phyloP scores from a whole-genome alignment of 1,140 invertebrate species.

The Rhagoletis pomonella region DNA sequence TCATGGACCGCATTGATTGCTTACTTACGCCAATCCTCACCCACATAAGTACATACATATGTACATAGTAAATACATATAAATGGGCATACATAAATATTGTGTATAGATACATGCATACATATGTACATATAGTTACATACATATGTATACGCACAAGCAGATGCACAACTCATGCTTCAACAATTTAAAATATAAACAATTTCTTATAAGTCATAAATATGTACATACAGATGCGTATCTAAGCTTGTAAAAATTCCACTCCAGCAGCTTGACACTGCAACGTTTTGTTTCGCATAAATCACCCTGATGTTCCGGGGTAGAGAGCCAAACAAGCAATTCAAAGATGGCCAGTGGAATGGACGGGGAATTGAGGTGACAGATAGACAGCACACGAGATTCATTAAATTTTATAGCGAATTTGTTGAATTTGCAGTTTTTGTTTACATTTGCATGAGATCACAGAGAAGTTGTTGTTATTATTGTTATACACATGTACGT shows the following conservation, averaged over 20 bases:
- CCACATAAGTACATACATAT: neutral
- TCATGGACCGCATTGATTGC: neutral
- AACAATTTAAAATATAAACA: constrained; percentile 44
- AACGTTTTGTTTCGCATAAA: neutral
- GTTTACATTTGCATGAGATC: constrained; percentile 50
- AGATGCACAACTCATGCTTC: constrained; percentile 15
- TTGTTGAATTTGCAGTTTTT: constrained; percentile 22
- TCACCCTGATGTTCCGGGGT: neutral
- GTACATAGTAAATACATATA: neutral
- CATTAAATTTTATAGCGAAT: constrained; percentile 45
- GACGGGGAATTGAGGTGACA: neutral
- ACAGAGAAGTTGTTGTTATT: neutral
- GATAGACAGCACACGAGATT: constrained; percentile 20
- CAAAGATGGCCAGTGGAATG: neutral
- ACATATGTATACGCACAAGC: neutral
- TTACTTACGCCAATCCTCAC: neutral
- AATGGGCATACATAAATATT: neutral
- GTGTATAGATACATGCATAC: neutral
- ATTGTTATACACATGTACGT: neutral
- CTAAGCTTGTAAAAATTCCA: constrained; percentile 47
- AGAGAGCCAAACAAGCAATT: neutral
- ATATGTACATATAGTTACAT: neutral
- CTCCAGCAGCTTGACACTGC: neutral
- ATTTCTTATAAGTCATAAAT: constrained; percentile 41
- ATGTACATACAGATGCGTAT: neutral